These are phyloP conservation scores for Gasterosteus aculeatus DNA, from an alignment of 2,113 vertebrate genomes.

Conservation along the genomic window DNA sequence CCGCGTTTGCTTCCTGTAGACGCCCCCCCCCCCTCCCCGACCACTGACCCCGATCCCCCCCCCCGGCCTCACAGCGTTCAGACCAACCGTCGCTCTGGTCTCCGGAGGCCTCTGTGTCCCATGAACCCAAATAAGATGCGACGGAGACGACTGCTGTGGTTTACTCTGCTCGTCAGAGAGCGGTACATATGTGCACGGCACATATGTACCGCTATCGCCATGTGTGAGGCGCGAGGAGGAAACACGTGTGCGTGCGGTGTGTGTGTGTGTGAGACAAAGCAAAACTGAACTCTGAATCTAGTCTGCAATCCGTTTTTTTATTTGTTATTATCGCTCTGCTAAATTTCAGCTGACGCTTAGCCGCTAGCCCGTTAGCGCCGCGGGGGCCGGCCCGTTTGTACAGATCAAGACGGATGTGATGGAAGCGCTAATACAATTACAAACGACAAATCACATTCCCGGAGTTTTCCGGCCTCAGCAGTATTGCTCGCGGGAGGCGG, in stretches of 20 bases:
- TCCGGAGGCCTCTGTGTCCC: no score
- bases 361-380: conserved; percentile 52
- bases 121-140: no score
- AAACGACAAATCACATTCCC: conserved; percentile 61
- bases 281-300: conserved; percentile 4
- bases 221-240: conserved; percentile 25
- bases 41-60: no score
- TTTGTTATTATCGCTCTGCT: conserved; percentile 16
- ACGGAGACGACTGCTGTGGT: no score
- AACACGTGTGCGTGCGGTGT: conserved; percentile 10
- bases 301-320: conserved; percentile 6
- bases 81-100: no score
- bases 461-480: conserved; percentile 59
- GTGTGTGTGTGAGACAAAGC: background rate
- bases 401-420: conserved; percentile 69
- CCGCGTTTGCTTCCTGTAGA: no score
- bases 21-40: no score
- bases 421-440: conserved; percentile 70
- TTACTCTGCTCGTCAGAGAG: no score
- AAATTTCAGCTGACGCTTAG: conserved; percentile 58
- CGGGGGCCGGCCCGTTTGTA: conserved; percentile 57
- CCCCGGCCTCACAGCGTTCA: no score
- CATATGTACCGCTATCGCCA: background rate
- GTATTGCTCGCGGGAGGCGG: conserved; percentile 12
- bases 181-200: background rate